Conservation (phyloP, 2,888 invertebrate species). For the Uropetala carovei region DNA sequence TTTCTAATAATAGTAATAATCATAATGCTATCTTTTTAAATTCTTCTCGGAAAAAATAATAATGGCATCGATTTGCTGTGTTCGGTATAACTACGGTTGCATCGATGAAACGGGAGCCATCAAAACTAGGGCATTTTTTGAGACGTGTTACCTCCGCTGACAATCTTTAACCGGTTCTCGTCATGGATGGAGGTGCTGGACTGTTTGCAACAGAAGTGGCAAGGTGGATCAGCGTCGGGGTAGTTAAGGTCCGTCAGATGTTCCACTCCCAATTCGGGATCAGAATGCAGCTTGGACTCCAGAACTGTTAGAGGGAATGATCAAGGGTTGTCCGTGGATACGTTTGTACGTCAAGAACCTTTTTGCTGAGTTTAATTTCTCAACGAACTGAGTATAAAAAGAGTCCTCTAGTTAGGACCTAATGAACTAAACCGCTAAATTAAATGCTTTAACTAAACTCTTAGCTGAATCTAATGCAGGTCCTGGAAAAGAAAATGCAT, state of each 20-base stretch:
- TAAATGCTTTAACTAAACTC: background rate
- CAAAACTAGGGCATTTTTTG: background rate
- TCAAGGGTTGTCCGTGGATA: conserved; percentile 4
- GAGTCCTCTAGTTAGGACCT: background rate
- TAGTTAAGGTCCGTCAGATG: conserved; percentile 73
- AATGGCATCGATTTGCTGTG: background rate
- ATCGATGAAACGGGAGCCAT: background rate
- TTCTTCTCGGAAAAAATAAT: background rate
- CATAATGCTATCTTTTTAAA: background rate
- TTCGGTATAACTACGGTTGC: background rate
- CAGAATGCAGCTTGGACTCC: conserved; percentile 68
- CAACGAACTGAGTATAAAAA: background rate
- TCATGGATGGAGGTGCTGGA: conserved; percentile 72
- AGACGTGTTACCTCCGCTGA: conserved; percentile 71
- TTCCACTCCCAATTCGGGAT: conserved; percentile 71
- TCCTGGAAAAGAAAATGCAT: background rate
- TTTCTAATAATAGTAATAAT: background rate
- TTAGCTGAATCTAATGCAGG: background rate
- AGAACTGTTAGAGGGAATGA: conserved; percentile 65
- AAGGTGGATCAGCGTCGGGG: conserved; percentile 73
- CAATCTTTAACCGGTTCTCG: conserved; percentile 72
- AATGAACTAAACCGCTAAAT: background rate
- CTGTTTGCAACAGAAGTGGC: conserved; percentile 73
- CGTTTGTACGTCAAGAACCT: background rate
- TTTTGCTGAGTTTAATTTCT: background rate